Percentiles rank a stretch among this genome's conserved stretches.
Evolutionary conservation across 2,888 invertebrate species (phyloP).

Genomic region (Rotaria macrura): DNA sequence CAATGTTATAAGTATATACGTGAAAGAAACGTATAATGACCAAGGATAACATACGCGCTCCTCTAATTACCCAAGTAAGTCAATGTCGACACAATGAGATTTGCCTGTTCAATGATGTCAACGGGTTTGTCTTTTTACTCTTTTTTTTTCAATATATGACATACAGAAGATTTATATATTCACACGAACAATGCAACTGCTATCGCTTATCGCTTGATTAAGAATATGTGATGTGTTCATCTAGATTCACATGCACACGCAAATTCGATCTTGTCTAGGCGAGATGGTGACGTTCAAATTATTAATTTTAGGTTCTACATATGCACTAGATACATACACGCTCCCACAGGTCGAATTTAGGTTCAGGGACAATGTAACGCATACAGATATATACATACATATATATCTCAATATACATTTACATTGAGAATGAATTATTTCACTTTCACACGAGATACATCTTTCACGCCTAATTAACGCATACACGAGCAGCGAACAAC

Average conservation of each 20-base stretch:
- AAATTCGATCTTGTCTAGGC: neutral
- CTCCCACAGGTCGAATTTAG: neutral
- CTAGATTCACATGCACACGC: neutral
- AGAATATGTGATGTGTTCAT: neutral
- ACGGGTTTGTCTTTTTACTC: neutral
- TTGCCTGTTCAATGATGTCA: neutral
- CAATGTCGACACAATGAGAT: neutral
- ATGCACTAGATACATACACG: neutral
- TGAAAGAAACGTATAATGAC: neutral
- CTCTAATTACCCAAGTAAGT: neutral
- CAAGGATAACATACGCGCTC: neutral
- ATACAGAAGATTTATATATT: neutral
- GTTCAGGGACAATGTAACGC: neutral
- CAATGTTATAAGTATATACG: neutral
- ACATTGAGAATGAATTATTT: neutral
- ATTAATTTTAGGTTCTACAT: neutral
- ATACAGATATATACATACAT: neutral
- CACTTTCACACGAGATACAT: neutral
- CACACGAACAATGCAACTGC: neutral
- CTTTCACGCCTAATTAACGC: neutral
- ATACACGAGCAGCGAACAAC: neutral
- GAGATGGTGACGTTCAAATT: neutral
- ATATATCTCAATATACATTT: neutral
- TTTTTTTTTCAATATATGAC: neutral
- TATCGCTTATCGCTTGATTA: constrained; percentile 2